These are phyloP conservation scores for Halyomorpha halys DNA, from an alignment of 1,140 invertebrate genomes.

Conservation along the genomic window DNA sequence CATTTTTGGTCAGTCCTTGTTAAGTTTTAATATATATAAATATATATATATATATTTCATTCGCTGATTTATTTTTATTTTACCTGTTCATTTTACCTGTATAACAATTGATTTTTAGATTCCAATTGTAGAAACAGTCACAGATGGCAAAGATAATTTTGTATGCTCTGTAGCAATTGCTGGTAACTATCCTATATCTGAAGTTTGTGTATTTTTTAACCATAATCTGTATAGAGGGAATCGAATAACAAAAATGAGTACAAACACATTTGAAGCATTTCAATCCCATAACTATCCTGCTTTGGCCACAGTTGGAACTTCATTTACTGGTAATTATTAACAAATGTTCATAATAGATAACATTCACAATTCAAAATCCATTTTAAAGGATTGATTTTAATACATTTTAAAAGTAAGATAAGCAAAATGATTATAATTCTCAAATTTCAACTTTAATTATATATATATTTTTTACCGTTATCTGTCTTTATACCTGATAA, in stretches of 20 bases:
- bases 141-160: constrained; percentile 90
- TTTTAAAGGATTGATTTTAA: too few species aligned
- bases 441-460: too few species aligned
- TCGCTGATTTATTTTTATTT: neutral
- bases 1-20: too few species aligned
- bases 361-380: too few species aligned
- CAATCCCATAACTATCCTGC: constrained; percentile 77
- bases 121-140: constrained; percentile 79
- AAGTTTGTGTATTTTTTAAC: constrained; percentile 87
- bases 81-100: neutral
- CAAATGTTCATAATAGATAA: neutral
- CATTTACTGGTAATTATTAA: constrained; percentile 44
- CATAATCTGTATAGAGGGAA: constrained; percentile 85
- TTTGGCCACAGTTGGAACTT: constrained; percentile 71
- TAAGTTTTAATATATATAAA: too few species aligned
- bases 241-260: constrained; percentile 74
- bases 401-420: too few species aligned
- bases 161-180: constrained; percentile 81
- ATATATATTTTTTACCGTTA: too few species aligned
- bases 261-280: constrained; percentile 76
- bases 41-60: too few species aligned
- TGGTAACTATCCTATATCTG: constrained; percentile 82
- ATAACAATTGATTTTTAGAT: constrained; percentile 48
- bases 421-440: too few species aligned
- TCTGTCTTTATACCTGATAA: too few species aligned